These are phyloP conservation scores for Cryptotermes secundus DNA, from an alignment of 1,140 invertebrate genomes.

Conservation along the genomic window DNA sequence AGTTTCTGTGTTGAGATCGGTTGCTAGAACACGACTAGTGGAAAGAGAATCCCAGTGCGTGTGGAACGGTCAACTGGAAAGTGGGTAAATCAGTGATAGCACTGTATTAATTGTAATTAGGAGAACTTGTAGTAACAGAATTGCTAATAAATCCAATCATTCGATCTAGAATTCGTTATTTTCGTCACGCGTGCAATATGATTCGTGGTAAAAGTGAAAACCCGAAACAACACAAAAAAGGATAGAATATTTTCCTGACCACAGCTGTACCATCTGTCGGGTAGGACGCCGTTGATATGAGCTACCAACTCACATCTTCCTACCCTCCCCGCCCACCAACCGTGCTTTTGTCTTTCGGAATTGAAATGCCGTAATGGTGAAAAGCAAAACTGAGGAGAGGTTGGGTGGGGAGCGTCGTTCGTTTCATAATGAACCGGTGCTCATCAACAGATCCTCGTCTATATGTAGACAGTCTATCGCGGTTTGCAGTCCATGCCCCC, in stretches of 20 bases:
- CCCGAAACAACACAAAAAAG: no score
- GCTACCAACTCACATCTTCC: conserved; percentile 12
- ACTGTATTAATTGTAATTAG: no score
- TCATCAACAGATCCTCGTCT: background rate
- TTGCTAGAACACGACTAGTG: no score
- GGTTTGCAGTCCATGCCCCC: background rate
- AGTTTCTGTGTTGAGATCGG: no score
- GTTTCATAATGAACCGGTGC: conserved; percentile 2
- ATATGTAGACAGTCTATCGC: background rate
- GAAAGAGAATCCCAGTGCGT: no score
- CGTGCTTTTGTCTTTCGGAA: conserved; percentile 27
- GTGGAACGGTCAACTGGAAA: no score
- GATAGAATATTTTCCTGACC: background rate
- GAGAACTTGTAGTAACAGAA: no score
- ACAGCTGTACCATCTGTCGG: background rate
- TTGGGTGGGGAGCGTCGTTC: background rate
- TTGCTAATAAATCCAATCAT: no score
- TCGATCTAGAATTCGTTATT: no score
- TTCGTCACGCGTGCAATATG: no score
- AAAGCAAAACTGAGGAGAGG: background rate
- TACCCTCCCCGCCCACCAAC: background rate
- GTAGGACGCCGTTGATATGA: background rate
- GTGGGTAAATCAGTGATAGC: no score
- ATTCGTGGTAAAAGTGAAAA: no score
- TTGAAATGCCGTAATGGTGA: conserved; percentile 21